Evolutionary conservation across 2,113 vertebrate species (phyloP), one percentile per base, ranked within the genome.

Genomic region (Lepisosteus osseus): DNA sequence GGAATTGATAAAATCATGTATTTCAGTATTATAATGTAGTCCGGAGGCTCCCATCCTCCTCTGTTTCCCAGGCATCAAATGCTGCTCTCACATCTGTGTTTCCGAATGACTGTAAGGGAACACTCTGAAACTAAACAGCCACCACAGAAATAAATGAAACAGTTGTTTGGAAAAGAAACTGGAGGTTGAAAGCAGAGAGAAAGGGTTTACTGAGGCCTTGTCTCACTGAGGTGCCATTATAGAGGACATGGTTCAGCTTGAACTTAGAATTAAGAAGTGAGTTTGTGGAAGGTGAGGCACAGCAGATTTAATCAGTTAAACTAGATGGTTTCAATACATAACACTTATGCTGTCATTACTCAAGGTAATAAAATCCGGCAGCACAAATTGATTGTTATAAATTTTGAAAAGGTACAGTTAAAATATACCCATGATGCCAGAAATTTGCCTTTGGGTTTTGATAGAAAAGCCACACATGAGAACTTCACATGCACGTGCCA

Each of bases 281-380:
- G 71, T 82, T 61, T 54, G 71, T 14, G 14, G 43, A 56, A 73
- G 54, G 42, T 78, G 59, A 71, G 76, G 81, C 84, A 81, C 82
- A 77, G 73, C 82, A 85, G 81, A 83, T 86, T 88, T 82, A 82
- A 74, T 84, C 79, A 80, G 78, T 76, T 72, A 78, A 77, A 71
- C 72, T 80, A 78, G 80, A 88, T 88, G 84, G 85, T 85, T 87
- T 85, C 81, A 86, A 87, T 89, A 86, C 88, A 86, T 86, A 86
- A 85, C 81, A 70, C 73, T 73, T 73, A 77, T 79, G 79, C 71
- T 82, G 76, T 84, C 83, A 69, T 88, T 86, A 86, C 78, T 85
- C 77, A 86, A 76, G 78, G 79, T 81, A 78, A 83, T 87, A 89
- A 87, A 85, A 86, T 84, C 80, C 78, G 71, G 69, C 82, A 67